Evolutionary conservation across 2,888 invertebrate genomes (phyloP), one percentile per base, ranked within the genome.

Genomic region (Agonopterix arenella): DNA sequence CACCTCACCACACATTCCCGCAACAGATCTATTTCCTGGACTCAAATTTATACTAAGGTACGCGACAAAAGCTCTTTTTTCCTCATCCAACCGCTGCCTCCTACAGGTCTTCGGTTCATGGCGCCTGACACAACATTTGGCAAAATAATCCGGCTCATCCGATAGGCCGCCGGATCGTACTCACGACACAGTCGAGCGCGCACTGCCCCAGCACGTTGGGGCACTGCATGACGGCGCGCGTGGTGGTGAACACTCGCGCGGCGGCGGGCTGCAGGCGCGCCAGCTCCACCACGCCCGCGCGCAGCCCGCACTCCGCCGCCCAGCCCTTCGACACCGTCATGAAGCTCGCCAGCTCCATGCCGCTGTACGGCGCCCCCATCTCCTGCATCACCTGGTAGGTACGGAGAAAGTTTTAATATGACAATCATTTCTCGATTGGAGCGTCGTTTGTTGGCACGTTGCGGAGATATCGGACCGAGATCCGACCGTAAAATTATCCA

Each of bases 171-270:
- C 1, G 5, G 1, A 96, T 96, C 8, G 96, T 96, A 46, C 97
- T 93, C 16, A 94, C 94, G 44, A 98, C 93, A 50, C 94, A 93
- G 73, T 96, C 97, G 84, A 97, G 93, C 2, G 93, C 93, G 9
- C 93, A 92, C 91, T 97, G 97, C 37, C 98, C 98, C 48, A 96
- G 85, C 3, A 95, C 94, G 8, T 96, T 95, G 5, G 97, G 94
- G 73, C 98, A 98, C 41, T 98, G 84, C 85, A 95, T 96, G n/a
- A 97, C 97, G 10, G 47, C 47, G 97, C 40, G 40, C 40, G 40
- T 4, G 40, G 40, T n/a, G 10, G 3, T 2, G 10, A 40, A n/a
- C 40, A n/a, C 40, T 3, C 9, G n/a, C 10, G 9, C 10, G 10
- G 8, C 40, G 10, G 10, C n/a, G 10, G 40, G 9, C 40, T 40